Conservation (phyloP, 2,113 vertebrate species). For the Paradisaea rubra region DNA sequence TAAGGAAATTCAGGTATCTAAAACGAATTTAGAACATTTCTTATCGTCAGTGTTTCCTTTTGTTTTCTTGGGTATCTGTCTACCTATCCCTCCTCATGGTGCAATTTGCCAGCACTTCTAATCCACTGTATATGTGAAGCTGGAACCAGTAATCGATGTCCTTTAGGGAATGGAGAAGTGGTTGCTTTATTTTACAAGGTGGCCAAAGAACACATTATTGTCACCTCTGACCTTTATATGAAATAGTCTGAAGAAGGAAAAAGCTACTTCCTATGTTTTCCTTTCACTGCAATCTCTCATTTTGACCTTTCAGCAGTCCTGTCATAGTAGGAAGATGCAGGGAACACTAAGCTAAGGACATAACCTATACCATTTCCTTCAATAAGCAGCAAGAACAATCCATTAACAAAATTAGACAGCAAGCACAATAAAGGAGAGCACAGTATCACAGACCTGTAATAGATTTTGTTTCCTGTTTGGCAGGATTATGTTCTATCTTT, state of each 20-base stretch:
- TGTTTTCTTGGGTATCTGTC: not conserved
- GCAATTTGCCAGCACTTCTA: not conserved
- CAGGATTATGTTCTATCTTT: not conserved
- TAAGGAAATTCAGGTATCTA: not conserved
- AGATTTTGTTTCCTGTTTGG: not conserved
- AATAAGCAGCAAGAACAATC: not conserved
- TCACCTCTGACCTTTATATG: not conserved
- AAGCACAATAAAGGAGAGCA: not conserved
- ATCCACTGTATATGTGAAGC: not conserved
- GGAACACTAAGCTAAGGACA: not conserved
- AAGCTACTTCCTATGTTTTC: not conserved
- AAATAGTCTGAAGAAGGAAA: not conserved
- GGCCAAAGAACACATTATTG: not conserved
- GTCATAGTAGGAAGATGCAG: not conserved
- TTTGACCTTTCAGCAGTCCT: not conserved
- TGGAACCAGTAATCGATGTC: not conserved
- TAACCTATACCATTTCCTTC: not conserved
- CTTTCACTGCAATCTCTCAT: not conserved
- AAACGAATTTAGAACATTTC: fast-evolving
- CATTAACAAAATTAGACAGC: not conserved
- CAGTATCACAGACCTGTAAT: not conserved
- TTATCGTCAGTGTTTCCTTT: not conserved
- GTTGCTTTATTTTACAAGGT: not conserved
- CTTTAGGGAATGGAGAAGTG: not conserved
- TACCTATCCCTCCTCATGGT: not conserved